phyloP scores from a whole-genome alignment of 1,140 invertebrate species.

The Drosophila santomea region DNA sequence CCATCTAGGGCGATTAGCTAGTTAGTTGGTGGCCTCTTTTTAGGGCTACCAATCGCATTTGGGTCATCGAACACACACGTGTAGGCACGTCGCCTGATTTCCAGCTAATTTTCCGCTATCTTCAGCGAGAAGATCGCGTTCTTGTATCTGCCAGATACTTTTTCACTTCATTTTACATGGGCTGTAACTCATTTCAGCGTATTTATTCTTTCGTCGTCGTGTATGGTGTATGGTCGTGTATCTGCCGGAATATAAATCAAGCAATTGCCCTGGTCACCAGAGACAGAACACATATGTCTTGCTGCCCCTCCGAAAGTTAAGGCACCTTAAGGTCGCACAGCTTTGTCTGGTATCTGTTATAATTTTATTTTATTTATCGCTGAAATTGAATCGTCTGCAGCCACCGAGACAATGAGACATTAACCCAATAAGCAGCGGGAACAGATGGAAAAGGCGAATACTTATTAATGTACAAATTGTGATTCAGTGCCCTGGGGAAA shows the following conservation, averaged over 20 bases:
- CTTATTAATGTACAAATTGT: slow-evolving; percentile 19
- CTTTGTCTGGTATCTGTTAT: slow-evolving; percentile 61
- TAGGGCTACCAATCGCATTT: slow-evolving; percentile 61
- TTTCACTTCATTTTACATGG: slow-evolving; percentile 20
- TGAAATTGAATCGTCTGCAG: slow-evolving; percentile 75
- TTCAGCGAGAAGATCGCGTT: slow-evolving; percentile 53
- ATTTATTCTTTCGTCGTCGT: slow-evolving; percentile 35
- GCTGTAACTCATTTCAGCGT: slow-evolving; percentile 41
- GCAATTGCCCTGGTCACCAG: slow-evolving; percentile 55
- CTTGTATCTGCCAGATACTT: slow-evolving; percentile 22
- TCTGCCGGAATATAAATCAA: slow-evolving; percentile 69
- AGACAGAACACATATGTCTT: slow-evolving; percentile 45
- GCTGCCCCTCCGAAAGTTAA: slow-evolving; percentile 8
- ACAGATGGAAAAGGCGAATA: slow-evolving; percentile 19
- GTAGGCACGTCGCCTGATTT: slow-evolving; percentile 57
- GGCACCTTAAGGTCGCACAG: slow-evolving; percentile 34
- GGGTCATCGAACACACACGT: slow-evolving; percentile 64
- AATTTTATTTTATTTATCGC: slow-evolving; percentile 76
- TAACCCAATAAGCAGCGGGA: slow-evolving; percentile 68
- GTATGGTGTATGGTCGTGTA: slow-evolving; percentile 16
- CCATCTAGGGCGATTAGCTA: slow-evolving; percentile 28
- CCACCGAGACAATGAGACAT: slow-evolving; percentile 72
- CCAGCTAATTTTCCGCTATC: slow-evolving; percentile 68
- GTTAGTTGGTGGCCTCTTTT: slow-evolving; percentile 17
- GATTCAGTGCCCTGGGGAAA: slow-evolving; percentile 2